Conservation (phyloP, 2,113 vertebrate species). For the Myrmophylax atrothorax region DNA sequence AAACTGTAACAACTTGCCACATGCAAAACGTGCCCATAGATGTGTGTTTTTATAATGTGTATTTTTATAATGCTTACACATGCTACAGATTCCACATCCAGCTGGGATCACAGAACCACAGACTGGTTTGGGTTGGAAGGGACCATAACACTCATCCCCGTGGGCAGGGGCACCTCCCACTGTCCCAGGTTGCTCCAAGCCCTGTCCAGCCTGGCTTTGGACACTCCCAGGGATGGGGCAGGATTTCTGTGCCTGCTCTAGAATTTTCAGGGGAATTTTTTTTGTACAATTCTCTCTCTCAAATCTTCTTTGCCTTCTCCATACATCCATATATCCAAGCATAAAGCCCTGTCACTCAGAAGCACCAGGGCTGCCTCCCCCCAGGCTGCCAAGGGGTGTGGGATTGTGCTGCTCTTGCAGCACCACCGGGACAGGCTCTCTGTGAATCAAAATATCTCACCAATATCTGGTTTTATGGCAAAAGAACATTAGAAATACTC, state of each 20-base stretch:
- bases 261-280: fast-evolving
- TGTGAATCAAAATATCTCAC: background rate
- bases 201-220: background rate
- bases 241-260: background rate
- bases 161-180: background rate
- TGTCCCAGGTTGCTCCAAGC: background rate
- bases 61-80: background rate
- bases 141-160: background rate
- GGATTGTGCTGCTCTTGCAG: background rate
- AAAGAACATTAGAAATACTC: background rate
- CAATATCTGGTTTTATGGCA: background rate
- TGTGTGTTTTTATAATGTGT: fast-evolving
- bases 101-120: background rate
- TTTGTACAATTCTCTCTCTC: background rate
- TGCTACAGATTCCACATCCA: background rate
- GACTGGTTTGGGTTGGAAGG: background rate
- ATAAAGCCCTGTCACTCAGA: background rate
- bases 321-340: background rate
- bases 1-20: background rate
- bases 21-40: background rate
- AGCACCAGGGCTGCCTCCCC: background rate
- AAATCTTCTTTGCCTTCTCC: background rate
- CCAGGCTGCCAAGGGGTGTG: background rate
- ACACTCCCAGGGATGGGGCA: background rate
- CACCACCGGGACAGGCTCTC: background rate